Evolutionary conservation across 1,140 invertebrate species (phyloP), one percentile per base, ranked within the genome.

Genomic region (Brachionus rotundiformis): DNA sequence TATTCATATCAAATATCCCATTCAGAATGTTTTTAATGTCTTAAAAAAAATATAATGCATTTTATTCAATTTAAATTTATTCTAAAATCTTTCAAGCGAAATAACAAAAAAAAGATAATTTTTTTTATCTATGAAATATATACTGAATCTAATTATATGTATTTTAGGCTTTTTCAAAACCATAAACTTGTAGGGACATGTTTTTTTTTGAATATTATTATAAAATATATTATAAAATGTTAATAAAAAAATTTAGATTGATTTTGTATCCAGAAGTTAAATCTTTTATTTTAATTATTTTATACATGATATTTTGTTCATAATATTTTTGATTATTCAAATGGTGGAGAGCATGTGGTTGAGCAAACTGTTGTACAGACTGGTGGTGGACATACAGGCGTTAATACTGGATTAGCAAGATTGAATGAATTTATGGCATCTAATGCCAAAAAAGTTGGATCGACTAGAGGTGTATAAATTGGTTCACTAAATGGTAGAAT

Each of bases 301-400:
- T 54, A 54, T 7, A 54, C 19, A 19, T 54, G 16, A 7, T 54
- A 19, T 54, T 54, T 54, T 54, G 6, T 25, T n/a, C n/a, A n/a
- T n/a, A n/a, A n/a, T n/a, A n/a, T n/a, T n/a, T n/a, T n/a, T 19
- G 8, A 54, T 19, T 54, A 54, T 54, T 54, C 47, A 54, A 54
- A 54, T 1, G 47, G 47, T 33, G 63, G 63, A 36, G 8, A 11
- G n/a, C 31, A 29, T 27, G 61, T 27, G 13, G 10, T 16, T 0
- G 61, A 29, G n/a, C 61, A 63, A 29, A 7, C 25, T 63, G 61
- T 63, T 63, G 61, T 11, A 63, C 61, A 68, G n/a, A 19, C 63
- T 68, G 63, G n/a, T 68, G 63, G n/a, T 8, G 6, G n/a, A 33
- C 29, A 68, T 5, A 36, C 6, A 1, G 63, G 63, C 16, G 36